A percentile compares a stretch with the other conserved stretches of the same genome.
Evolutionary conservation across 2,888 invertebrate genomes (phyloP).

Genomic region (Coecobrya sp.): DNA sequence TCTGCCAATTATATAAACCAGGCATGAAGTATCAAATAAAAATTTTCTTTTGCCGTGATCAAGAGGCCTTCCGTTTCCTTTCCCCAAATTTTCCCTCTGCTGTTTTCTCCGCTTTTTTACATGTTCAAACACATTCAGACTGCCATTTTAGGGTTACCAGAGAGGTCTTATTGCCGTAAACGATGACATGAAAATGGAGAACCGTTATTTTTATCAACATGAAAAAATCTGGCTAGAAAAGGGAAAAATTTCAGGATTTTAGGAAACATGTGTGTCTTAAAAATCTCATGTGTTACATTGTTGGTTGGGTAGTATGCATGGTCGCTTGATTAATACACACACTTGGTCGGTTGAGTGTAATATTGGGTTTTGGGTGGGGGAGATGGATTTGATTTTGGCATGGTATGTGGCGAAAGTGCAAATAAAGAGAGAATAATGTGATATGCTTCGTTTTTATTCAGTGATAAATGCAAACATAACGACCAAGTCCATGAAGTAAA

Average conservation of each 20-base stretch:
- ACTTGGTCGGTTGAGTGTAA: neutral
- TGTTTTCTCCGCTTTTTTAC: neutral
- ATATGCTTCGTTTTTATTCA: conserved; percentile 71
- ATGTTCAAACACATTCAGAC: neutral
- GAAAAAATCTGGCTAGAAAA: conserved; percentile 34
- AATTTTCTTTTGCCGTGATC: conserved; percentile 50
- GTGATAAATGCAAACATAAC: conserved; percentile 71
- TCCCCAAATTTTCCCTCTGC: conserved; percentile 3
- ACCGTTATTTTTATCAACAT: conserved; percentile 22
- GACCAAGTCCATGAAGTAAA: conserved; percentile 46
- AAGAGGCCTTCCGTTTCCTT: conserved; percentile 46
- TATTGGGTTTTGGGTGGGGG: neutral
- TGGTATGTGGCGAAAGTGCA: conserved; percentile 69
- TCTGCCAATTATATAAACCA: conserved; percentile 59
- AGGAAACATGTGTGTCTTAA: conserved; percentile 31
- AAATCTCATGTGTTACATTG: conserved; percentile 11
- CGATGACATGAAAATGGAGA: conserved; percentile 45
- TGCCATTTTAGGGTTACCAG: neutral
- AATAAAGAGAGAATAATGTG: conserved; percentile 76
- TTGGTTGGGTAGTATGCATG: neutral
- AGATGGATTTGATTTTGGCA: conserved; percentile 75
- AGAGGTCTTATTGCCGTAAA: neutral
- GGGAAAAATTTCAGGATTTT: conserved; percentile 40
- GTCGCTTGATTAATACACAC: conserved; percentile 5
- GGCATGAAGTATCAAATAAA: conserved; percentile 66